phyloP scores from a whole-genome alignment of 2,888 invertebrate genomes.

The Ornithoptera alexandrae region DNA sequence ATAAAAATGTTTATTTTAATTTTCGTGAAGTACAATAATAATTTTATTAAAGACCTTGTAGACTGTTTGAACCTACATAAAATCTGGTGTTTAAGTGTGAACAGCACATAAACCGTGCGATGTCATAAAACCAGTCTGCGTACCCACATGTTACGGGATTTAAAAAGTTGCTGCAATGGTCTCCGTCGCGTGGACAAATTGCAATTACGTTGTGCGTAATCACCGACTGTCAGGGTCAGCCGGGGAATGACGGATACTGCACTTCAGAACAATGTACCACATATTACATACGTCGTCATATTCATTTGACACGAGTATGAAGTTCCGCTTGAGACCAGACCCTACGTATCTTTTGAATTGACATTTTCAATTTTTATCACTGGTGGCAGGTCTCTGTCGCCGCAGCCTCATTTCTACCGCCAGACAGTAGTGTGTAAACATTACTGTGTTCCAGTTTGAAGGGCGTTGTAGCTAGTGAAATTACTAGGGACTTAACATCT shows the following conservation, averaged over 20 bases:
- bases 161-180: slow-evolving; percentile 18
- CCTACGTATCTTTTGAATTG: not conserved
- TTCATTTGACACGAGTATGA: not conserved
- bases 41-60: not conserved
- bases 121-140: slow-evolving; percentile 21
- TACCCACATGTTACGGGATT: slow-evolving; percentile 25
- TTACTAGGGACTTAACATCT: no score
- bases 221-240: slow-evolving; percentile 26
- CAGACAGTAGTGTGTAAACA: no score
- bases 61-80: not conserved
- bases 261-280: slow-evolving; percentile 3
- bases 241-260: slow-evolving; percentile 26
- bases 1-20: not conserved
- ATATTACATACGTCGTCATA: not conserved
- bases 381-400: no score
- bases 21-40: not conserved
- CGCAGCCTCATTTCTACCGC: no score
- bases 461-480: no score
- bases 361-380: not conserved
- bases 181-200: slow-evolving; percentile 18
- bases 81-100: slow-evolving; percentile 12
- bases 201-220: slow-evolving; percentile 24
- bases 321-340: not conserved
- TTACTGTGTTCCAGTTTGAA: no score
- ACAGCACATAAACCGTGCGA: slow-evolving; percentile 8